Percentiles rank a stretch among this genome's conserved stretches.
Evolutionary conservation across 2,113 vertebrate species (phyloP).

Genomic region (Anhinga anhinga): DNA sequence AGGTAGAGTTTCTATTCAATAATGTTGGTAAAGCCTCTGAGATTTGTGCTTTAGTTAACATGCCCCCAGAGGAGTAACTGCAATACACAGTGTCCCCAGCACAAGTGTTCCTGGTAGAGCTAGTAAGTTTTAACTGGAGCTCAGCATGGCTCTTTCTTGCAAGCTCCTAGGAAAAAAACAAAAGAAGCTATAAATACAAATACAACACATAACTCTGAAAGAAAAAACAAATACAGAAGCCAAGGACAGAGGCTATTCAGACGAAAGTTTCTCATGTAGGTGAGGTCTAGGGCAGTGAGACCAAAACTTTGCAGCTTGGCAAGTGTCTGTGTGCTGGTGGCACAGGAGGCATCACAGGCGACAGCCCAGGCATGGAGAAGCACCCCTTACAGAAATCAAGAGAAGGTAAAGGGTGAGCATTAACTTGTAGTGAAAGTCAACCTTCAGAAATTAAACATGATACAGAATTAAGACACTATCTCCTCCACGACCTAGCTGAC

Average conservation of each 20-base stretch:
- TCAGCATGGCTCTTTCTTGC: not conserved
- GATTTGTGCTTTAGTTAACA: not conserved
- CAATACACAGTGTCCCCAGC: accelerated
- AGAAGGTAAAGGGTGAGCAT: not conserved
- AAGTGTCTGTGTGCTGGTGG: not conserved
- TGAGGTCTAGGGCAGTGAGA: not conserved
- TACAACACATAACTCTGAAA: not conserved
- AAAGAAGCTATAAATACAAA: not conserved
- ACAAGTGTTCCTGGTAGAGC: not conserved
- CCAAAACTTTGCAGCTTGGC: not conserved
- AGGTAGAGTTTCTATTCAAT: not conserved
- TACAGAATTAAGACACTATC: not conserved
- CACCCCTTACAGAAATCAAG: not conserved
- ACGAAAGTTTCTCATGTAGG: not conserved
- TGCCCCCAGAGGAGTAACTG: not conserved
- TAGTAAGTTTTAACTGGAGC: not conserved
- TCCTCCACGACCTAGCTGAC: not conserved
- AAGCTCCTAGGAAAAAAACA: not conserved
- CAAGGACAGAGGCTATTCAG: not conserved
- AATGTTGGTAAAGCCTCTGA: not conserved
- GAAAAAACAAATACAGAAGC: not conserved
- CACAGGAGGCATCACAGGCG: not conserved
- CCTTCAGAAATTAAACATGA: not conserved
- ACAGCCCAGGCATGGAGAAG: not conserved
- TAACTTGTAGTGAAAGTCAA: not conserved